Evolutionary conservation across 2,113 vertebrate species (phyloP).

Genomic region (Propithecus coquereli): DNA sequence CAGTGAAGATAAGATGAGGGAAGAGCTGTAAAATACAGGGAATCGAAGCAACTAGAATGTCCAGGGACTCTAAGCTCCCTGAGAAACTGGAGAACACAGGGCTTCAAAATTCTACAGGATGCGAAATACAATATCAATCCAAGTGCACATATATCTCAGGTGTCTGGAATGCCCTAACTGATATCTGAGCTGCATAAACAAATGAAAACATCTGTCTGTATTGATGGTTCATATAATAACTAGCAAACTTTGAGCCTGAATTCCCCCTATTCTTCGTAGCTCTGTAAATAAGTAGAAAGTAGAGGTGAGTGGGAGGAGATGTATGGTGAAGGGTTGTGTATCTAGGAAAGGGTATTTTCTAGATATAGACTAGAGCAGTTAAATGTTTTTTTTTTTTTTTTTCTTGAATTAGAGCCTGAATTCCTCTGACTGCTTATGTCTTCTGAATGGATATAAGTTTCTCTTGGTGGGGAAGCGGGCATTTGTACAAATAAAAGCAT

Average conservation of each 20-base stretch:
- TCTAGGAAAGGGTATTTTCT: neutral
- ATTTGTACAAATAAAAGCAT: neutral
- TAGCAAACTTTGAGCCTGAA: neutral
- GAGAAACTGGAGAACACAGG: neutral
- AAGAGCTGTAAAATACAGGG: neutral
- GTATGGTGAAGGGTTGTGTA: neutral
- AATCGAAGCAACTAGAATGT: neutral
- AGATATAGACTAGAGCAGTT: neutral
- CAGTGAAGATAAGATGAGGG: neutral
- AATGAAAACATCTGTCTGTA: neutral
- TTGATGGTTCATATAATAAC: neutral
- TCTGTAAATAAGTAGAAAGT: neutral
- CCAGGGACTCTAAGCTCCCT: neutral
- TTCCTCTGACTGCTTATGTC: neutral
- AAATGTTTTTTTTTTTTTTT: neutral
- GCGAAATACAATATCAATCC: neutral
- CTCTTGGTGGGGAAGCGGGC: neutral
- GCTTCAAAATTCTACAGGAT: neutral
- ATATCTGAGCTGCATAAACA: neutral
- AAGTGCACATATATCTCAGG: neutral
- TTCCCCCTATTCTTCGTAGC: neutral
- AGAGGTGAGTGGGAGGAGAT: neutral
- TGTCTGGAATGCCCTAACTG: neutral
- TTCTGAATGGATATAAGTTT: neutral
- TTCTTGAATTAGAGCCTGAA: neutral